Percentiles rank a stretch among this genome's conserved stretches.
Evolutionary conservation across 2,797 vertebrate genomes (phyloP).

Genomic region (Spea hammondii): DNA sequence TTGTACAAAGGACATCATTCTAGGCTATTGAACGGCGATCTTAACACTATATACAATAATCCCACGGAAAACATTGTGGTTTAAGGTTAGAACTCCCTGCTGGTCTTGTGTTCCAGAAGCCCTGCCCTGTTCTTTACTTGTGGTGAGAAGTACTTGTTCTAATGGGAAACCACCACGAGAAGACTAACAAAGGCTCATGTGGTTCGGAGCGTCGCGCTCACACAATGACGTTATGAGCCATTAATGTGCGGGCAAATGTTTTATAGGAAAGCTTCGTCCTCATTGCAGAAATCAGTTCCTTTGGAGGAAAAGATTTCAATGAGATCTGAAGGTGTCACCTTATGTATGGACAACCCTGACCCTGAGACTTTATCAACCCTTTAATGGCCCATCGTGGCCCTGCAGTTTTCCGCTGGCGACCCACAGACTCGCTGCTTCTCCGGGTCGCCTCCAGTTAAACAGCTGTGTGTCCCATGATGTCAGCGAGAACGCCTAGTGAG

Average conservation of each 20-base stretch:
- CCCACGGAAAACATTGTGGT: not conserved
- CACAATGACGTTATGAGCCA: not conserved
- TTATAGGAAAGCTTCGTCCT: not conserved
- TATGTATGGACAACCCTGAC: too few relatives aligned
- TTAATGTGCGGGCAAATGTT: not conserved
- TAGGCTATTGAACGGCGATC: not conserved
- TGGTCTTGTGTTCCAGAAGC: not conserved
- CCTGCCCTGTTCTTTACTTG: not conserved
- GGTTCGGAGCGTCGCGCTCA: not conserved
- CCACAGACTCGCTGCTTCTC: too few relatives aligned
- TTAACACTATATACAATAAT: not conserved
- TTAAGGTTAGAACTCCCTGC: not conserved
- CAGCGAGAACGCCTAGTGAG: too few relatives aligned
- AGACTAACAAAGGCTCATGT: not conserved
- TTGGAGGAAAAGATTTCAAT: too few relatives aligned
- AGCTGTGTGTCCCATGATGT: too few relatives aligned
- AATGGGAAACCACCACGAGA: not conserved
- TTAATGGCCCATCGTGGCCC: too few relatives aligned
- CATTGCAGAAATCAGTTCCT: not conserved
- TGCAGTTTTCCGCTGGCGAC: too few relatives aligned
- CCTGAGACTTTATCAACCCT: too few relatives aligned
- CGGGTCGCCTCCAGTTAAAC: too few relatives aligned
- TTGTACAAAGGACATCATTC: not conserved
- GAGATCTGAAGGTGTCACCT: too few relatives aligned
- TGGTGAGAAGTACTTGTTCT: not conserved